A percentile compares a stretch with the other conserved stretches of the same genome.
phyloP scores from a whole-genome alignment of 30 jellyfish, hydroid and myxozoan species.

The Hydractinia symbiolongicarpus region DNA sequence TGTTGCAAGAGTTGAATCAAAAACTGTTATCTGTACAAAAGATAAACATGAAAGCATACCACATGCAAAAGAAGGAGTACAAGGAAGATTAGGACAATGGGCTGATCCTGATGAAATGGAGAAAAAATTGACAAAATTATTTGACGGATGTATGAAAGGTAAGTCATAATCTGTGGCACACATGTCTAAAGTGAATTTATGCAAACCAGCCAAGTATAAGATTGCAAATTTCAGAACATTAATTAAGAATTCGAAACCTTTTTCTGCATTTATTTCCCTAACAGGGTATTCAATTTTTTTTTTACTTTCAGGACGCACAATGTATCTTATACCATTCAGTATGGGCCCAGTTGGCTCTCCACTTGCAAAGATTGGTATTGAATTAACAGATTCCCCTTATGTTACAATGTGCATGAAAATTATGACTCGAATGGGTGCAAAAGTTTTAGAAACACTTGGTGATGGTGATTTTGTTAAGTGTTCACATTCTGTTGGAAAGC shows the following conservation, averaged over 20 bases:
- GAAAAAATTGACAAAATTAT: slow-evolving; percentile 38
- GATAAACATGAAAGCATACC: slow-evolving; percentile 78
- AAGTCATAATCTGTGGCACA: background rate
- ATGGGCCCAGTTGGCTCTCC: slow-evolving; percentile 99
- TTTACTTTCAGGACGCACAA: slow-evolving; percentile 71
- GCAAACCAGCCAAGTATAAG: too few relatives aligned
- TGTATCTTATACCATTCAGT: slow-evolving; percentile 92
- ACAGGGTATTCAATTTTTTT: too few relatives aligned
- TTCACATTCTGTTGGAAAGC: slow-evolving; percentile 87
- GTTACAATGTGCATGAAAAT: slow-evolving; percentile 88
- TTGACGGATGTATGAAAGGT: slow-evolving; percentile 98
- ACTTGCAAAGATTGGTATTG: slow-evolving; percentile 80
- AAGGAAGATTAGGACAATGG: slow-evolving; percentile 94
- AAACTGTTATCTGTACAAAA: slow-evolving; percentile 87
- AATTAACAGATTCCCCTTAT: slow-evolving; percentile 93
- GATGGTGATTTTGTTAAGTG: slow-evolving; percentile 76
- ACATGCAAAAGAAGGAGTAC: slow-evolving; percentile 73
- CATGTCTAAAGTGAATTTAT: background rate
- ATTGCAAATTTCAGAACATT: too few relatives aligned
- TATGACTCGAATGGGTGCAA: slow-evolving; percentile 92
- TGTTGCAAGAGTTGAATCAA: slow-evolving; percentile 97
- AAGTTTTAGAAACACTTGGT: slow-evolving; percentile 55
- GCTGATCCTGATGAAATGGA: slow-evolving; percentile 81
- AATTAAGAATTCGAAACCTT: too few relatives aligned
- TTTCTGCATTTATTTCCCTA: too few relatives aligned